Evolutionary conservation across 2,113 vertebrate genomes (phyloP), one percentile per base, ranked within the genome.

Genomic region (Psittacula cyanocephala): DNA sequence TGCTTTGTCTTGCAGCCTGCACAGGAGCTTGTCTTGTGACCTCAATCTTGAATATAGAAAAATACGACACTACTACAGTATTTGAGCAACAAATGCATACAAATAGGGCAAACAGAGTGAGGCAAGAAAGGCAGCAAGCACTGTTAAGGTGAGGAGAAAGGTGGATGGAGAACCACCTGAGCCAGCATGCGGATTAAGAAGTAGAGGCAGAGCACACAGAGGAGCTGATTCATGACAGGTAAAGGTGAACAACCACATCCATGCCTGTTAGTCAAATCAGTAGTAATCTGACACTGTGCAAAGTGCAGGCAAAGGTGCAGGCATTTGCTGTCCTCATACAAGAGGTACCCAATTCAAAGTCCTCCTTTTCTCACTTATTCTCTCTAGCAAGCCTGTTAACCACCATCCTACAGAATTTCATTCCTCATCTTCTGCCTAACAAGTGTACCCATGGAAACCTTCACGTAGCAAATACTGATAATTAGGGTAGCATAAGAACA

Each of bases 391-490:
- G 67, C 41, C 82, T 69, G 41, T 62, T 91, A 2, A 62, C 70
- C 35, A 43, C 50, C 55, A 82, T 28, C 46, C 37, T 39, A 78
- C 25, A 86, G 64, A 90, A 88, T 0, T 60, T 62, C 70, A 64
- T 33, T 94, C 49, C 63, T 86, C 59, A 41, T 77, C 68, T 91
- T 91, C 47, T 80, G n/a, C 71, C 63, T 86, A 90, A 47, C 8
- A 90, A 71, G 44, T 29, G 90, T 91, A 80, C 86, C 88, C 79
- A 91, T 44, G 57, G 89, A 93, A 95, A 95, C 50, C 55, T 74
- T 64, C 77, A 74, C 64, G 55, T 4, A 60, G 83, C 68, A 86
- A 91, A 81, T 31, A 50, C 47, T 52, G 74, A 35, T 46, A 80
- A 81, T 87, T 37, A 92, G 65, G 69, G 79, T 5, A 93, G 52